phyloP scores from a whole-genome alignment of 2,797 vertebrate species.

The Poecilia picta region DNA sequence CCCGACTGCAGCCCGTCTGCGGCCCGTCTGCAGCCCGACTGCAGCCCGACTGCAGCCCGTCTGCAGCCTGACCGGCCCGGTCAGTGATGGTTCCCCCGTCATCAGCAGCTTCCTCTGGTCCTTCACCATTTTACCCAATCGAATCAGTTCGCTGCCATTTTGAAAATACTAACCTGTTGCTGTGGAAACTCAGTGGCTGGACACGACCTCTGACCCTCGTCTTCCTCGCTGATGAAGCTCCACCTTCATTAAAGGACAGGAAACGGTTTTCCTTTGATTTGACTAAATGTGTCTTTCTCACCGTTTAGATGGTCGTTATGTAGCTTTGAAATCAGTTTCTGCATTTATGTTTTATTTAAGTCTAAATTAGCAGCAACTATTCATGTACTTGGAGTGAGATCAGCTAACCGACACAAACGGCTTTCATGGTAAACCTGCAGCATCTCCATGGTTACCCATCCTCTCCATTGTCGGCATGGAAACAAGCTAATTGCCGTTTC shows the following conservation, averaged over 20 bases:
- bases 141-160: background rate
- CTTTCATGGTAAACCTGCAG: background rate
- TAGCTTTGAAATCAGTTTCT: background rate
- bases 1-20: too few species aligned
- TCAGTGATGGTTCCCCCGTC: too few species aligned
- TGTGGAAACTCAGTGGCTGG: background rate
- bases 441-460: slow-evolving; percentile 25
- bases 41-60: too few species aligned
- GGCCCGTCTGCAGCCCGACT: too few species aligned
- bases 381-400: background rate
- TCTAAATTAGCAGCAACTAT: background rate
- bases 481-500: slow-evolving; percentile 28
- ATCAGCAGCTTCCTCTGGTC: too few species aligned
- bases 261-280: too few species aligned
- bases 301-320: too few species aligned
- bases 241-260: background rate
- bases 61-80: too few species aligned
- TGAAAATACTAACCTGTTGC: background rate
- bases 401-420: background rate
- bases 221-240: background rate
- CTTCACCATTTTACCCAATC: too few species aligned
- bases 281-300: too few species aligned
- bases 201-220: background rate
- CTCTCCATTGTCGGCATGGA: slow-evolving; percentile 46
- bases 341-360: background rate